Conservation (phyloP, 2,888 invertebrate species). For the Lycia hirtaria region DNA sequence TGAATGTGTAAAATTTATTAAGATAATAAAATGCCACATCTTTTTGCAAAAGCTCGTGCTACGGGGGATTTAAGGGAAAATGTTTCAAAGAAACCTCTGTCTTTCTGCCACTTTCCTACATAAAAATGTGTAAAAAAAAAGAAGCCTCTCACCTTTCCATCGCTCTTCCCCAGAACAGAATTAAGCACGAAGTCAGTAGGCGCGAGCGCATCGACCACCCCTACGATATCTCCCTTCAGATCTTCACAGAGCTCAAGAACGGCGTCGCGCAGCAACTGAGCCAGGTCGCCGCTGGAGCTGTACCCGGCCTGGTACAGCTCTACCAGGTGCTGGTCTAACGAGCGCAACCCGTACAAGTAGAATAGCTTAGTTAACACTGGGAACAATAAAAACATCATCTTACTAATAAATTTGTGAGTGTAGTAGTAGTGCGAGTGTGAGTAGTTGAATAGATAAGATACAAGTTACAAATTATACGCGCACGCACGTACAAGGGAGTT, state of each 20-base stretch:
- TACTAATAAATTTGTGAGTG: no score
- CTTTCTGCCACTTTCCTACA: no score
- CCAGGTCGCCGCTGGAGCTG: slow-evolving; percentile 81
- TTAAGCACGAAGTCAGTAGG: slow-evolving; percentile 96
- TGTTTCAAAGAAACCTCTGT: no score
- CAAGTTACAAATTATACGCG: no score
- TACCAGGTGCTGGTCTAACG: slow-evolving; percentile 89
- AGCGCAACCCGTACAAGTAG: slow-evolving; percentile 72
- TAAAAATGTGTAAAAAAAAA: neutral
- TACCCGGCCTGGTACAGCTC: slow-evolving; percentile 90
- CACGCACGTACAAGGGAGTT: no score
- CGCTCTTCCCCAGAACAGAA: slow-evolving; percentile 93
- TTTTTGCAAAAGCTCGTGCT: no score
- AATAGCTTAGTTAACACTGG: slow-evolving; percentile 78
- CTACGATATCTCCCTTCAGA: slow-evolving; percentile 90
- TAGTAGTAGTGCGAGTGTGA: no score
- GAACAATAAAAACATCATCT: neutral
- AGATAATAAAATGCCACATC: no score
- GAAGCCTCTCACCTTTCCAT: slow-evolving; percentile 88
- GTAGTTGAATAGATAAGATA: no score
- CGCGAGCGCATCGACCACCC: slow-evolving; percentile 93
- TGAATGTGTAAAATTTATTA: no score
- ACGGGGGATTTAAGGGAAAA: no score
- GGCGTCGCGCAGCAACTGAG: slow-evolving; percentile 87
- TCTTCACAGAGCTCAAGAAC: slow-evolving; percentile 88